These are phyloP conservation scores for Lasioglossum baleicum DNA, from an alignment of 1,140 invertebrate genomes.

Conservation along the genomic window DNA sequence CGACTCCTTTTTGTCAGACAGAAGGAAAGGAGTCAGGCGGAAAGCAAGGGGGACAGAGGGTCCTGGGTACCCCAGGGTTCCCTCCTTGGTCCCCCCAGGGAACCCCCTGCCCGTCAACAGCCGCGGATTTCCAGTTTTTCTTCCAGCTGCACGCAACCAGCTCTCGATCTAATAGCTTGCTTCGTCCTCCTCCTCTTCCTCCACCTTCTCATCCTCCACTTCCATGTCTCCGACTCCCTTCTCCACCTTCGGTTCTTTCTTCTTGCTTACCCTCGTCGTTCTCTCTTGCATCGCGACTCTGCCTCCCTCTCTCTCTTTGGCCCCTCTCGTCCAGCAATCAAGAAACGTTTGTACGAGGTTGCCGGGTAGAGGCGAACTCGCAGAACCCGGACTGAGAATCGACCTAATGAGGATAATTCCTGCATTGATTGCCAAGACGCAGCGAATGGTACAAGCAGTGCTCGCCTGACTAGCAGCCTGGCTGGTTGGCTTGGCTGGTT, in stretches of 20 bases:
- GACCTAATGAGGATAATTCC: constrained; percentile 79
- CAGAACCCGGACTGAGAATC: constrained; percentile 63
- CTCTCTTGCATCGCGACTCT: too few relatives aligned
- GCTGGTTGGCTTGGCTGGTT: too few relatives aligned
- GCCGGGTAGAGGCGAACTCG: neutral
- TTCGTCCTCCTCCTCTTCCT: constrained; percentile 37
- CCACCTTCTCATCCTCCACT: constrained; percentile 31
- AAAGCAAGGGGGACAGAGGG: constrained; percentile 26
- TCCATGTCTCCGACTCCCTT: constrained; percentile 23
- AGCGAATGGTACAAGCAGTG: constrained; percentile 65
- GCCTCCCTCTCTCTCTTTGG: too few relatives aligned
- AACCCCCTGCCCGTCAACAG: constrained; percentile 66
- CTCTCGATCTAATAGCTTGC: constrained; percentile 74
- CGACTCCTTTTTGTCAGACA: constrained; percentile 69
- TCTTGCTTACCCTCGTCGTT: constrained; percentile 27
- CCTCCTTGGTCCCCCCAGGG: constrained; percentile 45
- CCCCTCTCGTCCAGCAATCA: constrained; percentile 21
- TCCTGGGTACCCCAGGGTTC: constrained; percentile 52
- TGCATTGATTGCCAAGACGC: constrained; percentile 74
- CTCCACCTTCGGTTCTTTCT: too few relatives aligned
- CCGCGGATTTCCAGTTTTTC: constrained; percentile 76
- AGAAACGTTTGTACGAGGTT: constrained; percentile 45
- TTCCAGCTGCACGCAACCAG: constrained; percentile 66
- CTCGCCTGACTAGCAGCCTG: constrained; percentile 49
- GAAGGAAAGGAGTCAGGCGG: constrained; percentile 41